Conservation (phyloP, 2,797 vertebrate species). For the Pseudopleuronectes americanus region DNA sequence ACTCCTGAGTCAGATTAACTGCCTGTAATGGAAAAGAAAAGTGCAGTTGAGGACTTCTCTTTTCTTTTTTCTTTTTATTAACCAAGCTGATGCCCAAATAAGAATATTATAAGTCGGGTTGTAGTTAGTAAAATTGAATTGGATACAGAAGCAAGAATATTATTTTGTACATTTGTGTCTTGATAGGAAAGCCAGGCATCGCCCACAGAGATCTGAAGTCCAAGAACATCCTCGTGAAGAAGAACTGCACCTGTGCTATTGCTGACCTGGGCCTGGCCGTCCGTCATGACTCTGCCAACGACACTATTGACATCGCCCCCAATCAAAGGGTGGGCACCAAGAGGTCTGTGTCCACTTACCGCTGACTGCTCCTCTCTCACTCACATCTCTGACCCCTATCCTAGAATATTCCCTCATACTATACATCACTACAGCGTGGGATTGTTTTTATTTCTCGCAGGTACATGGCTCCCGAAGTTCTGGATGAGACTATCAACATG, state of each 20-base stretch:
- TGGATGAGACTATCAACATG: constrained; percentile 97
- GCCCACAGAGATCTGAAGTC: constrained; percentile 96
- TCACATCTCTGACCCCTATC: constrained; percentile 12
- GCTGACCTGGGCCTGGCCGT: constrained; percentile 95
- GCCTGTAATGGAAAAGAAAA: not conserved
- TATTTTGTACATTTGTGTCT: not conserved
- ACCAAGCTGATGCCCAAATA: not conserved
- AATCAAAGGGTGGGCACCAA: constrained; percentile 97
- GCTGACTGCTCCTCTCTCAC: not conserved
- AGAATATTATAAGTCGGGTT: not conserved
- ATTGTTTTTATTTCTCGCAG: constrained; percentile 71
- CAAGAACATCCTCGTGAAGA: constrained; percentile 97
- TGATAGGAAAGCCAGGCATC: constrained; percentile 93
- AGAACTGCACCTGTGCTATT: constrained; percentile 94
- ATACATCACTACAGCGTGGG: not conserved
- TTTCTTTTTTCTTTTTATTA: constrained; percentile 20
- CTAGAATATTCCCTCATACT: not conserved
- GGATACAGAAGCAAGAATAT: not conserved
- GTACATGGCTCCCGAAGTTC: constrained; percentile 97
- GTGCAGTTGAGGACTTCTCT: constrained; percentile 6
- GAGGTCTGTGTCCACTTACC: constrained; percentile 79
- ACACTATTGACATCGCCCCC: constrained; percentile 95
- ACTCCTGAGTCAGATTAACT: too few relatives aligned
- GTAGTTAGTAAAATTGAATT: not conserved
- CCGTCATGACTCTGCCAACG: constrained; percentile 91